Percentiles rank a stretch among this genome's conserved stretches.
phyloP scores from a whole-genome alignment of 2,888 invertebrate species.

The Morpho helenor region DNA sequence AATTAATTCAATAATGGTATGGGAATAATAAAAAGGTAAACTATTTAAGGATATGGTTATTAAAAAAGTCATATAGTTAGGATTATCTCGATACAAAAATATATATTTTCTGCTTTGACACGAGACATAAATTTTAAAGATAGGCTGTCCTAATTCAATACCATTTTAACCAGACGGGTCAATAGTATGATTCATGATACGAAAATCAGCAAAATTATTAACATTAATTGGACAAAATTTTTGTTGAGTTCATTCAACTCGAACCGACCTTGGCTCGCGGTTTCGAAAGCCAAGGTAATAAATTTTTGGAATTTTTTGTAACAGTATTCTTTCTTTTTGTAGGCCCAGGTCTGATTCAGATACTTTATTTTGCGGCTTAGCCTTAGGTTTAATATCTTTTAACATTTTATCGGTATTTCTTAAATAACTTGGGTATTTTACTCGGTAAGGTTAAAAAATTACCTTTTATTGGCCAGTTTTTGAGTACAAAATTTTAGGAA shows the following conservation, averaged over 20 bases:
- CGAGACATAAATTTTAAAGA: background rate
- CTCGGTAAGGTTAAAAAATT: too few relatives aligned
- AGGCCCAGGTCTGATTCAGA: conserved; percentile 11
- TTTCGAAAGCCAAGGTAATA: conserved; percentile 38
- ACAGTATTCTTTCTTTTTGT: conserved; percentile 37
- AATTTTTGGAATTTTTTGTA: conserved; percentile 36
- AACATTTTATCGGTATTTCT: too few relatives aligned
- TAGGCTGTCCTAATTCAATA: background rate
- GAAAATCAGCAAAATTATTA: conserved; percentile 16
- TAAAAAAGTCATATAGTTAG: too few relatives aligned
- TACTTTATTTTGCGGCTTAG: conserved; percentile 11
- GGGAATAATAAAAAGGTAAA: too few relatives aligned
- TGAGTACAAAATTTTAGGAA: too few relatives aligned
- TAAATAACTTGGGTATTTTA: too few relatives aligned
- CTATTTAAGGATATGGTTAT: too few relatives aligned
- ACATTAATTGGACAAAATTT: conserved; percentile 24
- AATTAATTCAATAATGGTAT: too few relatives aligned
- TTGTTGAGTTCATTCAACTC: conserved; percentile 22
- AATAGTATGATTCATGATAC: conserved; percentile 8
- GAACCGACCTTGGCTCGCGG: conserved; percentile 40
- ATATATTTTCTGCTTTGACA: too few relatives aligned
- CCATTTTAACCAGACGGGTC: background rate
- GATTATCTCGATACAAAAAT: too few relatives aligned
- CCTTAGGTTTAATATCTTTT: background rate
- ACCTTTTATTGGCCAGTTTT: too few relatives aligned